Percentiles rank a stretch among this genome's conserved stretches.
Conservation (phyloP, 2,888 invertebrate species). For the Clitarchus hookeri region DNA sequence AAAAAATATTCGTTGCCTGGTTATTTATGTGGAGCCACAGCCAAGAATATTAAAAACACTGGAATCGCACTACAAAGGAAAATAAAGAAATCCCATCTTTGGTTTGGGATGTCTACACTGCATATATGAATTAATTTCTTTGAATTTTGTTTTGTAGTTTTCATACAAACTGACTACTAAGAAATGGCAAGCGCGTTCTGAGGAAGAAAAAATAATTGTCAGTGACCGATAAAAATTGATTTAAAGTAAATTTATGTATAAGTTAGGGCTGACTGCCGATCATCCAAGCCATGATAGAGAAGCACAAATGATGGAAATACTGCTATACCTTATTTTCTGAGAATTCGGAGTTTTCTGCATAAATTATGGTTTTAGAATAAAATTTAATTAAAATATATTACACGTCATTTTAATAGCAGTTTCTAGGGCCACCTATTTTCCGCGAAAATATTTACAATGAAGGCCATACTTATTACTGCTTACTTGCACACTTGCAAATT, state of each 20-base stretch:
- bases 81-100: too few relatives aligned
- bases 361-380: background rate
- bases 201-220: background rate
- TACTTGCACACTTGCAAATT: too few relatives aligned
- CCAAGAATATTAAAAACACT: background rate
- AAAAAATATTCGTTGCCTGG: background rate
- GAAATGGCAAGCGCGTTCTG: slow-evolving; percentile 10
- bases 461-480: too few relatives aligned
- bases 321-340: background rate
- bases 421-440: too few relatives aligned
- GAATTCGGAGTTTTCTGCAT: background rate
- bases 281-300: background rate
- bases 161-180: background rate
- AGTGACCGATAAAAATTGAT: too few relatives aligned
- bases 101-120: background rate
- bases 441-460: too few relatives aligned
- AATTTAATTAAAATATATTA: background rate
- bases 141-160: background rate
- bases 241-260: too few relatives aligned
- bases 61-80: too few relatives aligned
- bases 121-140: background rate
- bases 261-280: background rate
- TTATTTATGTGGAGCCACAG: background rate
- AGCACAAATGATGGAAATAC: slow-evolving; percentile 18
- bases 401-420: background rate